Evolutionary conservation across 2,797 vertebrate genomes (phyloP).

Genomic region (Enoplosus armatus): DNA sequence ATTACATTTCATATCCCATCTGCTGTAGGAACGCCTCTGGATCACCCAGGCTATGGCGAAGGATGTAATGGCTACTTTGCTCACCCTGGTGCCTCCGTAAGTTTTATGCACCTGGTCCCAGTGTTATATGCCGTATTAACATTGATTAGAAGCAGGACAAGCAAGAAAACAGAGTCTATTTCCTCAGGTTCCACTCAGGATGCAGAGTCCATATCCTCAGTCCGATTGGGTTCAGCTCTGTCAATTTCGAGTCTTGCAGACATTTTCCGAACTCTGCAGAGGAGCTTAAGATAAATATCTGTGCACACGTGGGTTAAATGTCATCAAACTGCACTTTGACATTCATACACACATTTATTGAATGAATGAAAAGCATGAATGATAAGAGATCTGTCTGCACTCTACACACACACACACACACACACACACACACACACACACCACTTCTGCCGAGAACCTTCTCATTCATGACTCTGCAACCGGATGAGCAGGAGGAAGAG

Average conservation of each 20-base stretch:
- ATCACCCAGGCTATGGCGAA: not conserved
- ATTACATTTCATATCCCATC: conserved; percentile 3
- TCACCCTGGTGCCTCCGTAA: no score
- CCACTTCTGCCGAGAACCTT: conserved; percentile 43
- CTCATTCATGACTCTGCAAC: conserved; percentile 68
- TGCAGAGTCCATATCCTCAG: not conserved
- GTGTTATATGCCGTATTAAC: not conserved
- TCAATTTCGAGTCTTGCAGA: not conserved
- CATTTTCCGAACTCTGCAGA: not conserved
- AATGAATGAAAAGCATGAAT: conserved; percentile 30
- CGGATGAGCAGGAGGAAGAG: conserved; percentile 53
- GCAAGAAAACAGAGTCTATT: no score
- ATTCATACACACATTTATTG: not conserved
- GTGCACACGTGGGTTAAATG: not conserved
- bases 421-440: not conserved
- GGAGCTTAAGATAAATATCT: not conserved
- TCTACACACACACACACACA: not conserved
- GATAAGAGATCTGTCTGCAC: not conserved
- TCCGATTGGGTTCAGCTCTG: not conserved
- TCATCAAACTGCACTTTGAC: not conserved
- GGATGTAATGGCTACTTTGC: not conserved
- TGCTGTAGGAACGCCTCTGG: not conserved
- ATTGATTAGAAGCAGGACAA: not conserved
- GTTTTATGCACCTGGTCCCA: not conserved
- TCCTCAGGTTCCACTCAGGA: not conserved